A percentile compares a stretch with the other conserved stretches of the same genome.
Evolutionary conservation across 2,888 invertebrate species (phyloP).

Genomic region (Drosophila quinaria): DNA sequence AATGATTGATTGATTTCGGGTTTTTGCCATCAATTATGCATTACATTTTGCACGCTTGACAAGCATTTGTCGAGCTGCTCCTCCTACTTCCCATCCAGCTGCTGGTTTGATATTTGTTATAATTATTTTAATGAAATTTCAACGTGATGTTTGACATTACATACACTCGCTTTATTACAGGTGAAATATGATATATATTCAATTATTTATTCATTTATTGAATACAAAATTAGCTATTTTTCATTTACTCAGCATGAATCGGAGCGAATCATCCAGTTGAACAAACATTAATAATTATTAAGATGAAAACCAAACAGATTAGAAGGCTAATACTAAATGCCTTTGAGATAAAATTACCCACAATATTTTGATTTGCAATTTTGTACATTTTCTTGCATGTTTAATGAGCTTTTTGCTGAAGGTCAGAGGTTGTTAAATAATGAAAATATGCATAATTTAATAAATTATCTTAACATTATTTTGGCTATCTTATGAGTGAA

Average conservation of each 20-base stretch:
- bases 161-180: constrained; percentile 28
- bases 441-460: constrained; percentile 9
- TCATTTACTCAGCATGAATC: constrained; percentile 42
- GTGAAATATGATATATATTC: constrained; percentile 49
- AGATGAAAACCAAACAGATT: constrained; percentile 38
- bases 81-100: not conserved
- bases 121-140: constrained; percentile 78
- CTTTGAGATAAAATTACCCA: not conserved
- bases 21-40: constrained; percentile 75
- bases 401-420: not conserved
- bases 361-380: not conserved
- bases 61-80: constrained; percentile 52
- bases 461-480: not conserved
- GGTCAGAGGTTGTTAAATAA: not conserved
- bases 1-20: constrained; percentile 79
- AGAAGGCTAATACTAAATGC: constrained; percentile 33
- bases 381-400: constrained; percentile 7
- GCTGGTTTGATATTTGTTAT: constrained; percentile 52
- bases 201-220: constrained; percentile 59
- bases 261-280: constrained; percentile 16
- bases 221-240: constrained; percentile 59
- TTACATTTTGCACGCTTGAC: constrained; percentile 75
- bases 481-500: not conserved
- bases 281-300: constrained; percentile 34
- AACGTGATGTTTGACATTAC: constrained; percentile 47